phyloP scores from a whole-genome alignment of 1,140 invertebrate genomes.

The Drosophila insularis region DNA sequence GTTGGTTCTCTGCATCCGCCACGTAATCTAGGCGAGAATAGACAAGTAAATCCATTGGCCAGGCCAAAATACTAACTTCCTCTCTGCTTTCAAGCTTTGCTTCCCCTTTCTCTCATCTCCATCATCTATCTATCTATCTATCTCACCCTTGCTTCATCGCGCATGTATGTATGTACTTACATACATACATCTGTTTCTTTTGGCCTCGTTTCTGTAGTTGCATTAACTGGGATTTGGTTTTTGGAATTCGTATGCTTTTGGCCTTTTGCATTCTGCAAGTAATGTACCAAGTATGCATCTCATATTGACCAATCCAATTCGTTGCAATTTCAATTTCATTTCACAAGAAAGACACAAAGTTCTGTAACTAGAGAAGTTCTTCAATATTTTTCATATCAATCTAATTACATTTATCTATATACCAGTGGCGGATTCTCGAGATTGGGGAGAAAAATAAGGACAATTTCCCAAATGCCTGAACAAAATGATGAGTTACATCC shows the following conservation, averaged over 20 bases:
- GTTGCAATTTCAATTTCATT: conserved; percentile 65
- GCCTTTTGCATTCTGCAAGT: conserved; percentile 63
- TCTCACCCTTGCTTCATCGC: background rate
- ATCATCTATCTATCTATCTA: conserved; percentile 9
- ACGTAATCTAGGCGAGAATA: conserved; percentile 64
- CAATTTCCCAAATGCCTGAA: too few species aligned
- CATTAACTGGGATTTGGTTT: conserved; percentile 70
- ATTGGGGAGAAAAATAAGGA: too few species aligned
- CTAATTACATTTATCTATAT: background rate
- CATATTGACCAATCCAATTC: conserved; percentile 40
- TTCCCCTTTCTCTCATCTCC: background rate
- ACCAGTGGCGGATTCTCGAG: too few species aligned
- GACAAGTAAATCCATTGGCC: conserved; percentile 68
- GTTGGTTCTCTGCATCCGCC: background rate
- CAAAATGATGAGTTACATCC: too few species aligned
- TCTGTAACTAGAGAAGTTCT: background rate
- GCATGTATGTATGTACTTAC: background rate
- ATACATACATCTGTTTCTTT: conserved; percentile 7
- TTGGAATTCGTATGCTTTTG: background rate
- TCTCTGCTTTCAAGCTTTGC: too few species aligned
- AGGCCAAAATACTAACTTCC: conserved; percentile 31
- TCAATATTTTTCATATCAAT: conserved; percentile 1
- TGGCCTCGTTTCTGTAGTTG: conserved; percentile 59
- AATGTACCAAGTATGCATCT: conserved; percentile 68
- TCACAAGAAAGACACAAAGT: conserved; percentile 37